Conservation (phyloP, 2,888 invertebrate genomes). For the Euplagia quadripunctaria region DNA sequence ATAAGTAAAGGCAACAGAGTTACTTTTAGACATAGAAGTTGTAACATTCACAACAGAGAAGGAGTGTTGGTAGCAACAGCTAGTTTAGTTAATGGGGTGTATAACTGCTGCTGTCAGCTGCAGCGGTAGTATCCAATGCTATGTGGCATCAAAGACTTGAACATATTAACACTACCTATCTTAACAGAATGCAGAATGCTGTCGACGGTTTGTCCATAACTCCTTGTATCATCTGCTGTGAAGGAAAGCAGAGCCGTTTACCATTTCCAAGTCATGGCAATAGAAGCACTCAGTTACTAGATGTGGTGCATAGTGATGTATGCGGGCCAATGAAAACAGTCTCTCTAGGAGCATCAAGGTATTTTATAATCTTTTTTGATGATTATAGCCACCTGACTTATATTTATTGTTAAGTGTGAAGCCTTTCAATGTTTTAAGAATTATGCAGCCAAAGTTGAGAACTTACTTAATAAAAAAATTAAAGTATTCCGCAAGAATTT, state of each 20-base stretch:
- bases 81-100: neutral
- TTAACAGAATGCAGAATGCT: slow-evolving; percentile 6
- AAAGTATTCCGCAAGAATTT: slow-evolving; percentile 4
- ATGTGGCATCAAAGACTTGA: neutral
- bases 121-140: no score
- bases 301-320: neutral
- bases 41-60: neutral
- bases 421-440: neutral
- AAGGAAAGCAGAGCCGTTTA: neutral
- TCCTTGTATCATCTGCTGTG: neutral
- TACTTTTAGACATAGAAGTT: neutral
- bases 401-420: neutral
- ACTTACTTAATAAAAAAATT: neutral
- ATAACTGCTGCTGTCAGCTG: neutral
- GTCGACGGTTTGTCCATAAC: neutral
- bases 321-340: neutral
- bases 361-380: neutral
- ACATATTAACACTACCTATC: neutral
- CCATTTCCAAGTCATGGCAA: neutral
- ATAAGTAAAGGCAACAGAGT: slow-evolving; percentile 14
- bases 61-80: neutral
- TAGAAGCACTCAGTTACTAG: neutral
- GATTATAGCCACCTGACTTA: neutral
- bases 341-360: neutral
- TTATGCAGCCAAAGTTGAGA: neutral